Base-by-base conservation (phyloP, 1,140 invertebrate species). In the Nilaparvata lugens region DNA sequence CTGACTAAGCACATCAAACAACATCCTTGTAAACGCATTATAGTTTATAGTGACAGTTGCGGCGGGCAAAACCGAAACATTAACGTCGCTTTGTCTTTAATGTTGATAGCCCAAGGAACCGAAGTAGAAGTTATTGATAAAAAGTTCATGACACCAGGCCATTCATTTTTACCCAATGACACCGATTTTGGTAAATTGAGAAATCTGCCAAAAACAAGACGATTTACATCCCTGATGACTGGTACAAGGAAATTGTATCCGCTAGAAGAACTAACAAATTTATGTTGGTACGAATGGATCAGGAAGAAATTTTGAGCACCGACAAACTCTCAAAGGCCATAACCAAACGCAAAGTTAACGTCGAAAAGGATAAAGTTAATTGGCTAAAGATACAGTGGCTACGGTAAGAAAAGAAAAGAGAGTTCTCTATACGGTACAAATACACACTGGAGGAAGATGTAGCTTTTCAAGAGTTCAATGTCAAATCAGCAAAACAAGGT, bases 91-190 rank as follows among this genome's bases (percentile, higher is more conserved):
- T 54, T 62, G 5, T 56, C 65, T 13, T 48, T 66, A 53, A 35
- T 58, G 60, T 63, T 65, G 58, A 13, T 66, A n/a, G n/a, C n/a
- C n/a, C n/a, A n/a, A 18, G 60, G 60, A 52, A 11, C 65, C 9
- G n/a, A 9, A 9, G 9, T 62, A 16, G 61, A 62, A 21, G 16
- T 51, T 4, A 58, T 62, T 23, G 61, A 58, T 19, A 40, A 51
- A n/a, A 62, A 48, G 16, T 59, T 62, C 18, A 62, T 60, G 57
- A 28, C 60, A 13, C 21, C 57, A 21, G 56, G 57, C 0, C 57
- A 59, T 18, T 62, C 61, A 11, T 60, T 59, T 16, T 24, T 53
- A 23, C 56, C 57, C 7, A 40, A 60, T 60, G 48, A 60, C 43
- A 38, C 56, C 24, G 61, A 62, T 42, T 60, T 60, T 40, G 57